phyloP scores from a whole-genome alignment of 2,797 vertebrate genomes.

The Lepilemur septentrionalis region DNA sequence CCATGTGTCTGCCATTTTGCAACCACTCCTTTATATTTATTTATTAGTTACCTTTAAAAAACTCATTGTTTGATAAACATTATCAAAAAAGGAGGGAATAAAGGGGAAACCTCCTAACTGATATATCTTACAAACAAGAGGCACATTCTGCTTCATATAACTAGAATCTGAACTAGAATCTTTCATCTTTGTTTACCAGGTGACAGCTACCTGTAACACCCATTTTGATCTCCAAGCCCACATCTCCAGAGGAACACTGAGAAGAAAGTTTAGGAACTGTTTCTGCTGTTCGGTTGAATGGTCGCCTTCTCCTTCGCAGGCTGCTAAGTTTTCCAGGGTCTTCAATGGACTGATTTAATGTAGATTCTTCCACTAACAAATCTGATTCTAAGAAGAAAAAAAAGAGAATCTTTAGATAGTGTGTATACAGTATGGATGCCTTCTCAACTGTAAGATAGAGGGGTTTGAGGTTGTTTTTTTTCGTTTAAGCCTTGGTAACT shows the following conservation, averaged over 20 bases:
- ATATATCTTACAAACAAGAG: neutral
- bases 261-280: constrained; percentile 86
- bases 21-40: neutral
- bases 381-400: constrained; percentile 87
- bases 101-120: neutral
- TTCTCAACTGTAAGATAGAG: neutral
- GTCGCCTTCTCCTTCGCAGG: constrained; percentile 90
- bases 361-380: constrained; percentile 92
- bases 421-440: neutral
- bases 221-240: constrained; percentile 76
- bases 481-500: constrained; percentile 30
- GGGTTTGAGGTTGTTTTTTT: neutral
- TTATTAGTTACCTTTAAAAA: neutral
- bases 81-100: neutral
- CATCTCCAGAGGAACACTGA: constrained; percentile 84
- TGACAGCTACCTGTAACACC: constrained; percentile 79
- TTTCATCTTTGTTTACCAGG: neutral
- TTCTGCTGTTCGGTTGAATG: constrained; percentile 89
- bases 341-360: constrained; percentile 87
- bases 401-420: neutral
- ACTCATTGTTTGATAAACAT: neutral
- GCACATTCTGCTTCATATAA: neutral
- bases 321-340: constrained; percentile 89
- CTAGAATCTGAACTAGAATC: neutral
- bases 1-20: neutral